Evolutionary conservation across 1,140 invertebrate genomes (phyloP).

Genomic region (Hylaeus anthracinus): DNA sequence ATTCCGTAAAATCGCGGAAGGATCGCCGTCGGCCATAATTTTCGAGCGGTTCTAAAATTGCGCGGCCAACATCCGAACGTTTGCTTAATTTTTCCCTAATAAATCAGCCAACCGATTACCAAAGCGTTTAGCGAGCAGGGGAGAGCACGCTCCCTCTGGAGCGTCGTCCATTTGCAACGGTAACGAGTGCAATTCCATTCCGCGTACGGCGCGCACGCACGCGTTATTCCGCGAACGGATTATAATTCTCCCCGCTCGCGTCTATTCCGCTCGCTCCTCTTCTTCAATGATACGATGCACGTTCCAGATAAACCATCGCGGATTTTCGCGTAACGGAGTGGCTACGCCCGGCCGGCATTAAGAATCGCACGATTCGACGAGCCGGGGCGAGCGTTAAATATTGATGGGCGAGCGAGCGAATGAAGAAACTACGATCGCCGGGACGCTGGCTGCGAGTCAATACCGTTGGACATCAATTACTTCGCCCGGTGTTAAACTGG

Average conservation of each 20-base stretch:
- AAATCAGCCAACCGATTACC: constrained; percentile 36
- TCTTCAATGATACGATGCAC: constrained; percentile 13
- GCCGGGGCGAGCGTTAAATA: constrained; percentile 35
- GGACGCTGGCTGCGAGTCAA: neutral
- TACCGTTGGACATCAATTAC: constrained; percentile 33
- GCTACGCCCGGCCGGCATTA: neutral
- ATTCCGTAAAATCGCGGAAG: constrained; percentile 1
- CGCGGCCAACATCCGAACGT: constrained; percentile 16
- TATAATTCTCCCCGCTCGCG: constrained; percentile 7
- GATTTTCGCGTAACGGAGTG: neutral
- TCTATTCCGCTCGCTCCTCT: neutral
- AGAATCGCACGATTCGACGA: neutral
- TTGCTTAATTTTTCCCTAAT: constrained; percentile 47
- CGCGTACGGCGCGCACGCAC: neutral
- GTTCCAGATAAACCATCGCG: neutral
- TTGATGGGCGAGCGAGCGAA: constrained; percentile 25
- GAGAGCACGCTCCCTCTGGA: neutral
- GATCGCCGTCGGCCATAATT: no score
- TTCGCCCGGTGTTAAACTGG: constrained; percentile 33
- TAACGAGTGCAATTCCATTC: constrained; percentile 38
- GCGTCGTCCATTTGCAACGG: constrained; percentile 22
- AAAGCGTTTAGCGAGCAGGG: constrained; percentile 12
- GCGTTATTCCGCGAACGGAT: constrained; percentile 29
- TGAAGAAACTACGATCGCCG: neutral
- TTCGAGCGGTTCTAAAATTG: constrained; percentile 5